phyloP scores from a whole-genome alignment of 2,888 invertebrate species.

The Acrobasis repandana region DNA sequence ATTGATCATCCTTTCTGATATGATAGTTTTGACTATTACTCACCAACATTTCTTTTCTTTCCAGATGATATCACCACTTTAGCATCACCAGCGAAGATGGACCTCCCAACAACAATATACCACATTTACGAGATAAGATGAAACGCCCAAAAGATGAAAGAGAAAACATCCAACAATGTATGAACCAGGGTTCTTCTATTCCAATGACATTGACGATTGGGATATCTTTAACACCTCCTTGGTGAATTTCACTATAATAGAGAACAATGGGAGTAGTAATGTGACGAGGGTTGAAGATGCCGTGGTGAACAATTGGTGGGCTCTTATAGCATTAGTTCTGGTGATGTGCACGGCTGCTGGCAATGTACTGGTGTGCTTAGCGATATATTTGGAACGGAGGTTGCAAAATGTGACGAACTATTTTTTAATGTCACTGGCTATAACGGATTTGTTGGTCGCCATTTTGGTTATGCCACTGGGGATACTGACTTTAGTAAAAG shows the following conservation, averaged over 20 bases:
- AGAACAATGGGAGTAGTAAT: slow-evolving; percentile 47
- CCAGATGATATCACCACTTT: slow-evolving; percentile 49
- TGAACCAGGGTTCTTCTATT: slow-evolving; percentile 51
- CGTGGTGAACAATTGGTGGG: slow-evolving; percentile 89
- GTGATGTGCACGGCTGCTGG: slow-evolving; percentile 95
- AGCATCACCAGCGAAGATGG: slow-evolving; percentile 47
- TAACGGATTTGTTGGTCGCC: slow-evolving; percentile 97
- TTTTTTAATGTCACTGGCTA: slow-evolving; percentile 96
- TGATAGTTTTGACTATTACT: neutral
- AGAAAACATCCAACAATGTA: slow-evolving; percentile 59
- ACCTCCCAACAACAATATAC: slow-evolving; percentile 46
- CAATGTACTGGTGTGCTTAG: slow-evolving; percentile 96
- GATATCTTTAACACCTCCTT: slow-evolving; percentile 43
- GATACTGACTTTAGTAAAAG: slow-evolving; percentile 90
- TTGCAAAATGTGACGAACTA: slow-evolving; percentile 98
- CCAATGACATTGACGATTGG: slow-evolving; percentile 38
- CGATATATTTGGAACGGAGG: slow-evolving; percentile 94
- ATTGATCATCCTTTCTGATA: too few relatives aligned
- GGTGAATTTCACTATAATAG: slow-evolving; percentile 33
- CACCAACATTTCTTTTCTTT: slow-evolving; percentile 40
- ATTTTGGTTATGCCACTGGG: slow-evolving; percentile 98
- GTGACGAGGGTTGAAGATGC: slow-evolving; percentile 41
- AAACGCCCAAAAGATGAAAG: slow-evolving; percentile 54
- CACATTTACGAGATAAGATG: slow-evolving; percentile 79
- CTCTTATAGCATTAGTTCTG: slow-evolving; percentile 88